Base-by-base conservation (phyloP, 2,113 vertebrate species). In the Takifugu flavidus region DNA sequence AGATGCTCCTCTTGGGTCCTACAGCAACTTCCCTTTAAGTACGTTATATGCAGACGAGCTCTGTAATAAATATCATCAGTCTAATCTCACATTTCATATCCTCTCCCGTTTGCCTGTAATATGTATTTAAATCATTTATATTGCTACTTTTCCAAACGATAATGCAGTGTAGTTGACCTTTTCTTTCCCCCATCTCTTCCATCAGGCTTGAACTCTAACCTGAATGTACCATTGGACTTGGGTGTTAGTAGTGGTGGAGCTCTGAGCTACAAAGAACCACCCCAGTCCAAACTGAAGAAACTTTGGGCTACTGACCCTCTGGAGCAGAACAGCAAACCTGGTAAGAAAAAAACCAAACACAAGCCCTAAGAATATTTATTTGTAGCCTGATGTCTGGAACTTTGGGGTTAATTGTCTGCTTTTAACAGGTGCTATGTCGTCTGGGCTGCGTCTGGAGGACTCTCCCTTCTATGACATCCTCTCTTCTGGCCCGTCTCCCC, bases 281-380 rank as follows among this genome's bases (percentile, higher is more conserved):
- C 96, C 58, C 95, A 98, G 74, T 98, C 96, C 87, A 92, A 94
- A 77, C 78, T 99, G 87, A 96, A 95, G 90, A 98, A 98, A 85
- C 96, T 97, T 92, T 98, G 95, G 76, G 94, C 95, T 68, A 94
- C 96, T 90, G 98, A 95, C 87, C 93, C 96, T 59, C 86, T 98
- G 76, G 97, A 99, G 91, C 96, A 97, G 79, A 98, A 94, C 94
- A 95, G 96, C 94, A 98, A 99, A 97, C 89, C 96, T 93, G 97
- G 97, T 98, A 79, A 4, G 5, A 0, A 54, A 54, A 27, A 0
- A 43, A 27, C 4, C 20, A 20, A 43, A 43, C 1, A 43, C 6
- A 43, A 43, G 13, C 42, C 42, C 42, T 43, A 20, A 20, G 20
- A 5, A 43, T 43, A 1, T 46, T n/a, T 46, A 1, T 46, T 15